These are phyloP conservation scores for Criorhina ranunculi DNA, from an alignment of 2,888 invertebrate species.

Conservation along the genomic window DNA sequence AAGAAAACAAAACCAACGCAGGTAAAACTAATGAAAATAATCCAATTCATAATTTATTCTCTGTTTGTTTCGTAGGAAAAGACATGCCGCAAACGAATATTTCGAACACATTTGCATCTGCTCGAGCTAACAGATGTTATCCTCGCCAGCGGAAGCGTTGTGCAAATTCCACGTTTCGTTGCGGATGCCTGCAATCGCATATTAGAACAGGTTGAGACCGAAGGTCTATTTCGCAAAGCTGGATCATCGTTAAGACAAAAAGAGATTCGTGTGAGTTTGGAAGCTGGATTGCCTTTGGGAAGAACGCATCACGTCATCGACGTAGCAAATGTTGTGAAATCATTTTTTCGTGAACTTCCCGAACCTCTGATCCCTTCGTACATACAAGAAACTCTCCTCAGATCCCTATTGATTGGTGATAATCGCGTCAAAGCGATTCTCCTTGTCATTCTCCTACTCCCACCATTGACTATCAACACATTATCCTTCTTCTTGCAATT, in stretches of 20 bases:
- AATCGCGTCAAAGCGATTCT: slow-evolving; percentile 87
- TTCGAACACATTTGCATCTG: slow-evolving; percentile 85
- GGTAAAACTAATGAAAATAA: slow-evolving; percentile 80
- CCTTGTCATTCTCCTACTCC: slow-evolving; percentile 89
- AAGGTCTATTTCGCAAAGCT: slow-evolving; percentile 95
- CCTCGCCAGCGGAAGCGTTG: slow-evolving; percentile 88
- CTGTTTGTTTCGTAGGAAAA: slow-evolving; percentile 74
- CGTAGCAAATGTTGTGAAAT: slow-evolving; percentile 93
- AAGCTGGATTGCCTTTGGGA: slow-evolving; percentile 89
- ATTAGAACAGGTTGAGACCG: slow-evolving; percentile 88
- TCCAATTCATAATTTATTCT: not conserved
- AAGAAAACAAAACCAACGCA: slow-evolving; percentile 87
- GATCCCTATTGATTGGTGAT: slow-evolving; percentile 87
- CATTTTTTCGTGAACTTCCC: slow-evolving; percentile 93
- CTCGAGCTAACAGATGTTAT: slow-evolving; percentile 86
- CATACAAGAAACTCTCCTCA: slow-evolving; percentile 91
- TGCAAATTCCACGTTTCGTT: slow-evolving; percentile 90
- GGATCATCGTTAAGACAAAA: slow-evolving; percentile 93
- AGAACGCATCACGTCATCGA: slow-evolving; percentile 92
- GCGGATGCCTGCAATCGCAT: slow-evolving; percentile 90
- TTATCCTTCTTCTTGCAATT: slow-evolving; percentile 92
- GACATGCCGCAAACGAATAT: slow-evolving; percentile 83
- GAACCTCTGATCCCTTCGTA: slow-evolving; percentile 91
- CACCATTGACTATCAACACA: slow-evolving; percentile 91
- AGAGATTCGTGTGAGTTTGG: slow-evolving; percentile 91